Evolutionary conservation across 2,797 vertebrate species (phyloP), one percentile per base, ranked within the genome.

Genomic region (Silurus aristotelis): DNA sequence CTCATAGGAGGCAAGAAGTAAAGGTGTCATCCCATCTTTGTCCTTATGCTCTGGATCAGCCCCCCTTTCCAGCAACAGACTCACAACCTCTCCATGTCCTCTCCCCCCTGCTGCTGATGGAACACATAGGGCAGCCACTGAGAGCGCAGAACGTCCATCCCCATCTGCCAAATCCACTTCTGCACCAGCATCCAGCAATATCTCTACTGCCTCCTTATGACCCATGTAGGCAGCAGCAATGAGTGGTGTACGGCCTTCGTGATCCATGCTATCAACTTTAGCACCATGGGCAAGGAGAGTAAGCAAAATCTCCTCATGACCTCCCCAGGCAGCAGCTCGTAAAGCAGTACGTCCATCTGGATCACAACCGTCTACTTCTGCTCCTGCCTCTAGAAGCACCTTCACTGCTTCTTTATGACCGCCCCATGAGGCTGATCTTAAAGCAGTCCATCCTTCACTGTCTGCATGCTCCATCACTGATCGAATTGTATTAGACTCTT

Each of bases 141-240:
- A 96, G 9, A 97, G 89, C 5, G 96, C 95, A 0, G 94, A 94
- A 27, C 95, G 95, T 2, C 96, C 95, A 55, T 96, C 96, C 5
- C 92, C 86, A 27, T 96, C 96, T 9, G 92, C 91, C 2, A 93
- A 87, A 89, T 96, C 86, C 15, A 95, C 94, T 0, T 90, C 80
- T 6, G 95, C 94, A 10, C 91, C 93, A 7, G 92, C 92, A 48
- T 94, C 91, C 84, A 96, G 88, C 84, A 97, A 84, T 43, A 95
- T 91, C 80, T 94, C 95, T 22, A 95, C 92, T 13, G 93, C 91
- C 80, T 95, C 93, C 9, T 92, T 90, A 77, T 97, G 96, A n/a
- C 96, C 96, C 96, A 96, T 96, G 76, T 95, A 96, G 19, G 95
- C 94, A 3, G 96, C 95, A 0, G 95, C 95, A 22, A 96, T 96